Conservation (phyloP, 1,140 invertebrate species). For the Drosophila lowei region DNA sequence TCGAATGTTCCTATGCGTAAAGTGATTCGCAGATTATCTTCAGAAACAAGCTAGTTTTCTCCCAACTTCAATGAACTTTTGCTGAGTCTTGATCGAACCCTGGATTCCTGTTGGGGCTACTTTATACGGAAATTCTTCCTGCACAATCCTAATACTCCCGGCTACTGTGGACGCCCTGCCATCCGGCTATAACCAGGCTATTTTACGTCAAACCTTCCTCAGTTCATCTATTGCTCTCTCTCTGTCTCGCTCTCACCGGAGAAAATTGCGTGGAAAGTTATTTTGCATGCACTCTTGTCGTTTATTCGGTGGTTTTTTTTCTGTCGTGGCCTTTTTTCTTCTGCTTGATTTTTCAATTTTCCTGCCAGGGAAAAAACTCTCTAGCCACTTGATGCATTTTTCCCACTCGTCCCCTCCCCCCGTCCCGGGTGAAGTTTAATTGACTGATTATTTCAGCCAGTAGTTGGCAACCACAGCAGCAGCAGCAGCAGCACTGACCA, state of each 20-base stretch:
- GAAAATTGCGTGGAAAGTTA: constrained; percentile 66
- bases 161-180: constrained; percentile 36
- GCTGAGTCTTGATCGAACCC: no score
- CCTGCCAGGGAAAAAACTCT: constrained; percentile 34
- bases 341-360: constrained; percentile 56
- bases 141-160: no score
- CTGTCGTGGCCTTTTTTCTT: constrained; percentile 22
- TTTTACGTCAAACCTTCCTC: no score
- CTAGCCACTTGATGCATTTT: constrained; percentile 40
- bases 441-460: constrained; percentile 60
- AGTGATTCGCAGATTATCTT: no score
- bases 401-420: constrained; percentile 3
- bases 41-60: no score
- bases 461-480: constrained; percentile 21
- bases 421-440: constrained; percentile 35
- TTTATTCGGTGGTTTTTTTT: constrained; percentile 27
- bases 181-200: constrained; percentile 18
- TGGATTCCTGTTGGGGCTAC: no score
- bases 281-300: constrained; percentile 27
- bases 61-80: no score
- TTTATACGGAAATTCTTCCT: no score
- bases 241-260: constrained; percentile 13
- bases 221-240: neutral
- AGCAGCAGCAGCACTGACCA: constrained; percentile 18
- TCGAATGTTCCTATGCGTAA: no score